Conservation (phyloP, 2,113 vertebrate genomes). For the Chloebia gouldiae region DNA sequence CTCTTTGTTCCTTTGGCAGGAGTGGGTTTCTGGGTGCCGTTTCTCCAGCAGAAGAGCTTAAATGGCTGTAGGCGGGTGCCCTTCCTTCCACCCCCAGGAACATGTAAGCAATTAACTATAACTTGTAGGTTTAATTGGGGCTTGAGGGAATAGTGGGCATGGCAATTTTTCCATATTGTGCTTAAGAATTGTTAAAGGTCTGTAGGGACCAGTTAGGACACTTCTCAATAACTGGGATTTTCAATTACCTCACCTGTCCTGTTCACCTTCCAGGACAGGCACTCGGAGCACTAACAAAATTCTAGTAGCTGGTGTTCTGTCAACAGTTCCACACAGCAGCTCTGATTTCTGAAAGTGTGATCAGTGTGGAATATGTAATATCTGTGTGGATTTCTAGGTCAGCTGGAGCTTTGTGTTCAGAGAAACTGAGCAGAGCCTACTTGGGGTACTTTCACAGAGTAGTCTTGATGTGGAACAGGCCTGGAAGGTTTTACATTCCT, state of each 20-base stretch:
- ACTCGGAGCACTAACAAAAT: background rate
- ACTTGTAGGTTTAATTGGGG: background rate
- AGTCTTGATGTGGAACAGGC: background rate
- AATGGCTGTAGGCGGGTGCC: background rate
- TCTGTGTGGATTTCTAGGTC: background rate
- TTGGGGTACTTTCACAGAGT: background rate
- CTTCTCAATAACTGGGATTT: background rate
- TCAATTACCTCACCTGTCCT: background rate
- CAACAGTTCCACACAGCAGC: background rate
- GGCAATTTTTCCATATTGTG: background rate
- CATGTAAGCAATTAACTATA: background rate
- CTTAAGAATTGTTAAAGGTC: background rate
- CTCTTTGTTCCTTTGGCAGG: background rate
- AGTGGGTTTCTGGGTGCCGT: background rate
- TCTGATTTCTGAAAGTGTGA: background rate
- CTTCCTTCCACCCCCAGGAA: rapidly evolving
- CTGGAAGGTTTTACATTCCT: background rate
- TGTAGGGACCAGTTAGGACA: background rate
- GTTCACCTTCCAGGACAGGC: background rate
- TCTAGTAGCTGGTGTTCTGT: background rate
- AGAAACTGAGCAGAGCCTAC: background rate
- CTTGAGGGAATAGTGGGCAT: background rate
- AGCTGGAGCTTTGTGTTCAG: background rate
- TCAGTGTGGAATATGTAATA: background rate
- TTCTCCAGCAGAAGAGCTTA: background rate